phyloP scores from a whole-genome alignment of 2,888 invertebrate genomes.

The Diarsia mendica region DNA sequence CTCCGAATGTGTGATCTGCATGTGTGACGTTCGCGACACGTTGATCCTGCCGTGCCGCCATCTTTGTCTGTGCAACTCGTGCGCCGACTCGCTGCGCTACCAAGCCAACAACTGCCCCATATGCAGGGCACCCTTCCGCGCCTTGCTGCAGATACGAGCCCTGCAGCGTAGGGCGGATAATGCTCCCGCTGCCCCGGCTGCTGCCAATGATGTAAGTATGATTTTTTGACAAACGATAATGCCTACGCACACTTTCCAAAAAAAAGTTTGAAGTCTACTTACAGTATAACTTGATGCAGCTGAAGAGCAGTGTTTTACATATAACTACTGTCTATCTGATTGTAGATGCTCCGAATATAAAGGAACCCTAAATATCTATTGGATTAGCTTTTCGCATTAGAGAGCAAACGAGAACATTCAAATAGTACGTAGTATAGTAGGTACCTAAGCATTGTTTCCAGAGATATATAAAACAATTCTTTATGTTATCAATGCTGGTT shows the following conservation, averaged over 20 bases:
- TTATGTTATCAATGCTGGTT: background rate
- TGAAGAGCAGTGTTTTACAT: background rate
- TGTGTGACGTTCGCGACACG: constrained; percentile 99
- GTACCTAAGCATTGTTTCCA: too few relatives aligned
- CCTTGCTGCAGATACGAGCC: constrained; percentile 98
- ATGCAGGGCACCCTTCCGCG: constrained; percentile 99
- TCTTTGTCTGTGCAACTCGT: constrained; percentile 98
- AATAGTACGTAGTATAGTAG: too few relatives aligned
- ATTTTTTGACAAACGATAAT: background rate
- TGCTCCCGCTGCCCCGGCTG: constrained; percentile 74
- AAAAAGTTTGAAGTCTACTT: background rate
- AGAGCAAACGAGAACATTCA: too few relatives aligned
- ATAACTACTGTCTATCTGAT: background rate
- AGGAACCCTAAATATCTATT: background rate
- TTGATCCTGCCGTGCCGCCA: constrained; percentile 99
- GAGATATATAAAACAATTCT: too few relatives aligned
- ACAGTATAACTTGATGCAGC: background rate
- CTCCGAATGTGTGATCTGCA: constrained; percentile 99
- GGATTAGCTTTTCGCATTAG: background rate
- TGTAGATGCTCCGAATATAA: background rate
- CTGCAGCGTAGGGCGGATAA: constrained; percentile 91
- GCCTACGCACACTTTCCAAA: too few relatives aligned
- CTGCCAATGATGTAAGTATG: constrained; percentile 90
- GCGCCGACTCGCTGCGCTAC: constrained; percentile 98
- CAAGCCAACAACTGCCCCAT: constrained; percentile 99